A percentile compares a stretch with the other conserved stretches of the same genome.
phyloP scores from a whole-genome alignment of 2,888 invertebrate genomes.

The Drosophila sordidapex region DNA sequence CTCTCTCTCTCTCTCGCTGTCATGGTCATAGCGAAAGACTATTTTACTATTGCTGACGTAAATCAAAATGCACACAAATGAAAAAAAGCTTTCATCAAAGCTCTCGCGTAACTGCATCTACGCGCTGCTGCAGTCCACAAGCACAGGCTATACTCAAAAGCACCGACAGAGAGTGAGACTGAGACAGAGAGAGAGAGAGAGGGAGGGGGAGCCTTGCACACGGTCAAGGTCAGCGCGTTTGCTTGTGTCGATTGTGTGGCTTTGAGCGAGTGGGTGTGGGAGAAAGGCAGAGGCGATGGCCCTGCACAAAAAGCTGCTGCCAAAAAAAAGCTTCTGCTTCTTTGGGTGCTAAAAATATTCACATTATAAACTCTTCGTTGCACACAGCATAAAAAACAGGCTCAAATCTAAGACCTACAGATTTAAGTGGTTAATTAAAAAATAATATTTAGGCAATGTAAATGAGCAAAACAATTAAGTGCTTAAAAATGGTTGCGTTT shows the following conservation, averaged over 20 bases:
- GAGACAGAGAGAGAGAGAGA: not conserved
- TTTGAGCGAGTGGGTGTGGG: slow-evolving; percentile 1
- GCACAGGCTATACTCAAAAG: not conserved
- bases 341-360: slow-evolving; percentile 25
- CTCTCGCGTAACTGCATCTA: slow-evolving; percentile 31
- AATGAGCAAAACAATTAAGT: not conserved
- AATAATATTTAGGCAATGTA: slow-evolving; percentile 1
- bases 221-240: slow-evolving; percentile 52
- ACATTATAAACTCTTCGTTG: slow-evolving; percentile 29
- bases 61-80: slow-evolving; percentile 64
- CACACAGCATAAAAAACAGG: not conserved
- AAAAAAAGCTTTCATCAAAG: slow-evolving; percentile 49
- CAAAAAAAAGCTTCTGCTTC: slow-evolving; percentile 37
- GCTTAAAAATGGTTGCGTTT: not conserved
- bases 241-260: not conserved
- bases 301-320: slow-evolving; percentile 22
- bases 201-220: slow-evolving; percentile 48
- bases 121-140: slow-evolving; percentile 20
- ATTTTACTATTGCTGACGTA: slow-evolving; percentile 68
- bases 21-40: slow-evolving; percentile 17
- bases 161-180: not conserved
- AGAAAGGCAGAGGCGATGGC: not conserved
- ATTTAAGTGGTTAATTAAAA: slow-evolving; percentile 3
- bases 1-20: not conserved
- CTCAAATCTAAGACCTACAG: not conserved